These are phyloP conservation scores for Panzeria rudis DNA, from an alignment of 2,888 invertebrate genomes.

Conservation along the genomic window DNA sequence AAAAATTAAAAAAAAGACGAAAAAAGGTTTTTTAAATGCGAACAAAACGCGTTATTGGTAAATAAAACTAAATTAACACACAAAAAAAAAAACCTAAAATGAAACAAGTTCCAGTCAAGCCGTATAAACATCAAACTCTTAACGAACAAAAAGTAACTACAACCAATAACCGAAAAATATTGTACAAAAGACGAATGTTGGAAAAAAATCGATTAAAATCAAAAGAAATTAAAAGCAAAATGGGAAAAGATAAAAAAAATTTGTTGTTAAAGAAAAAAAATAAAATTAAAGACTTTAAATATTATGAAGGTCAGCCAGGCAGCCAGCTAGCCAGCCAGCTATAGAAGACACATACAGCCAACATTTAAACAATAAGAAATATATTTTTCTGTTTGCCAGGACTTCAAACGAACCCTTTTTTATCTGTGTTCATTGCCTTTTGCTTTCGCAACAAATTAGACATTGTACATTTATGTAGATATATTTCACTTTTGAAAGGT, in stretches of 20 bases:
- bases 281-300: conserved; percentile 16
- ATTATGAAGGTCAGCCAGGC: conserved; percentile 64
- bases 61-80: conserved; percentile 29
- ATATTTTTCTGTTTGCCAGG: conserved; percentile 4
- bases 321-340: too few relatives aligned
- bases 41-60: conserved; percentile 21
- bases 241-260: conserved; percentile 67
- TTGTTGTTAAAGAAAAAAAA: conserved; percentile 14
- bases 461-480: conserved; percentile 38
- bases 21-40: conserved; percentile 34
- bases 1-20: conserved; percentile 14
- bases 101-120: conserved; percentile 62
- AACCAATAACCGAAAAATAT: conserved; percentile 42
- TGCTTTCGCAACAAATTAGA: conserved; percentile 59
- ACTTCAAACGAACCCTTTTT: conserved; percentile 52
- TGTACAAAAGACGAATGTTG: conserved; percentile 23
- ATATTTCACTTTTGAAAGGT: conserved; percentile 40
- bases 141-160: conserved; percentile 22
- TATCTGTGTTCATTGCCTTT: conserved; percentile 12
- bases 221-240: conserved; percentile 72
- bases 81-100: conserved; percentile 19
- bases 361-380: conserved; percentile 15
- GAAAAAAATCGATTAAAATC: conserved; percentile 70
- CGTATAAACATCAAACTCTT: conserved; percentile 63
- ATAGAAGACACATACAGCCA: conserved; percentile 12